phyloP scores from a whole-genome alignment of 2,113 vertebrate species.

The Siphamia tubifer region DNA sequence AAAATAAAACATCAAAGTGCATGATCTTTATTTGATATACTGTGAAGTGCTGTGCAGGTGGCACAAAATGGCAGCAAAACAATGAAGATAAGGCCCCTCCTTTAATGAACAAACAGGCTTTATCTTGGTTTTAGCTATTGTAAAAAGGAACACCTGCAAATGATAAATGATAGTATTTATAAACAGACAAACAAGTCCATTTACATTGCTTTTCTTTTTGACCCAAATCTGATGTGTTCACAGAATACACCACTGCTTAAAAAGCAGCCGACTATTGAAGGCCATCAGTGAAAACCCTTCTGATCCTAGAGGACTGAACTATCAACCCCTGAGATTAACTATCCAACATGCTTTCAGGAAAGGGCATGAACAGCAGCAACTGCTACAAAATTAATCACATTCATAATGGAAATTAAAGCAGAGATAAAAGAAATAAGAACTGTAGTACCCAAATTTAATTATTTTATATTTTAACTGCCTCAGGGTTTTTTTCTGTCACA shows the following conservation, averaged over 20 bases:
- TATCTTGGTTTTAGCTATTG: conserved; percentile 1
- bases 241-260: not conserved
- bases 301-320: conserved; percentile 21
- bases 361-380: conserved; percentile 14
- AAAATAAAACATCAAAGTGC: conserved; percentile 45
- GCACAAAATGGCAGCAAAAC: conserved; percentile 40
- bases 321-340: conserved; percentile 53
- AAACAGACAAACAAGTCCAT: conserved; percentile 19
- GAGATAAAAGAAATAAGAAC: not conserved
- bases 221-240: not conserved
- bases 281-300: conserved; percentile 4
- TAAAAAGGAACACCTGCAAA: conserved; percentile 40
- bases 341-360: conserved; percentile 24
- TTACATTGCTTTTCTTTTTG: not conserved
- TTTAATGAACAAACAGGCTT: not conserved
- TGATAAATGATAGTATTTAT: conserved; percentile 16
- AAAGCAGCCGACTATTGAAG: conserved; percentile 17
- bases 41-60: conserved; percentile 33
- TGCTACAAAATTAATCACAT: conserved; percentile 21
- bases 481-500: not conserved
- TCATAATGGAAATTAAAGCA: not conserved
- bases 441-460: not conserved
- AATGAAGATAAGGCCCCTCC: conserved; percentile 44
- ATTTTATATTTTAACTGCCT: not conserved
- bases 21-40: conserved; percentile 62